phyloP scores from a whole-genome alignment of 2,888 invertebrate species.

The Palloptera scutellata region DNA sequence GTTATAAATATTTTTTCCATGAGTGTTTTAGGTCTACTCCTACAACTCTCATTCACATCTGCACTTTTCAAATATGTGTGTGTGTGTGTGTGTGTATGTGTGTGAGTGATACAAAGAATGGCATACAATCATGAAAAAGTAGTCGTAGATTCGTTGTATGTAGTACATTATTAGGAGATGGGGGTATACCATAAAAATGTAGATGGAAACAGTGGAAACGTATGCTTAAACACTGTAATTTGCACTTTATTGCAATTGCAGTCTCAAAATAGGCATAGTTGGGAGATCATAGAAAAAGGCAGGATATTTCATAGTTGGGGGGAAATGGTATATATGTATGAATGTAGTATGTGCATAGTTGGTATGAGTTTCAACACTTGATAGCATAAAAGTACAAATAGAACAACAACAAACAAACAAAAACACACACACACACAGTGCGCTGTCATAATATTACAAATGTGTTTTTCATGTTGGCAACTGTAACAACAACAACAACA shows the following conservation, averaged over 20 bases:
- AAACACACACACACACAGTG: background rate
- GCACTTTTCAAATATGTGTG: background rate
- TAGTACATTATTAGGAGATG: too few species aligned
- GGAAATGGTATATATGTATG: too few species aligned
- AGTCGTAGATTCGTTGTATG: background rate
- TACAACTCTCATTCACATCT: background rate
- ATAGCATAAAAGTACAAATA: background rate
- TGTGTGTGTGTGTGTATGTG: background rate
- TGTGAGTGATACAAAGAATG: too few species aligned
- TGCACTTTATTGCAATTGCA: constrained; percentile 37
- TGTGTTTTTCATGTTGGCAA: constrained; percentile 43
- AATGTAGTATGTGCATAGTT: too few species aligned
- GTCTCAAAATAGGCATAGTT: background rate
- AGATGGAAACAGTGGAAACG: too few species aligned
- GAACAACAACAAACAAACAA: constrained; percentile 1
- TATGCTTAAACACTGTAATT: constrained; percentile 30
- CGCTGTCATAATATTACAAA: constrained; percentile 42
- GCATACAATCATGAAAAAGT: background rate
- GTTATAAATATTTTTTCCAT: too few species aligned
- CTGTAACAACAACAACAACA: constrained; percentile 19
- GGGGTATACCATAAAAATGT: too few species aligned
- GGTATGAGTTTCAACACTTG: too few species aligned
- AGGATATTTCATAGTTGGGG: background rate
- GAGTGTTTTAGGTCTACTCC: too few species aligned
- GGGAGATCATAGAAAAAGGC: background rate